Percentiles rank a stretch among this genome's conserved stretches.
Conservation (phyloP, 2,888 invertebrate species). For the Phengaris arion region DNA sequence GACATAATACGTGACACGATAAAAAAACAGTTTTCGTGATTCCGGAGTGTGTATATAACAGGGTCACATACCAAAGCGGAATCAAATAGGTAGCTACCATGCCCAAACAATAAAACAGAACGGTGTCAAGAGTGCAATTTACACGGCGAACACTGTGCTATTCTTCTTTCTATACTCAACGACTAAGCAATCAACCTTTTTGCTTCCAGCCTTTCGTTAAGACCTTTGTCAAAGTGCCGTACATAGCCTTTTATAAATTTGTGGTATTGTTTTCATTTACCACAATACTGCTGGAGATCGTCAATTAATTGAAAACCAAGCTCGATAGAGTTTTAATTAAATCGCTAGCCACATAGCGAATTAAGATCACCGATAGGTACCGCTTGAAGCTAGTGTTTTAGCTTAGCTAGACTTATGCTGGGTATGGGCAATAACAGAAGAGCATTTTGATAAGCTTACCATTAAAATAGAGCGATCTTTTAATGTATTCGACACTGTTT, state of each 20-base stretch:
- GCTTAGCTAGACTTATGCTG: neutral
- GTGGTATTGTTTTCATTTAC: neutral
- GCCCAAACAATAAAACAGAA: constrained; percentile 28
- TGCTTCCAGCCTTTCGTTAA: constrained; percentile 3
- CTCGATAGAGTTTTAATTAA: constrained; percentile 10
- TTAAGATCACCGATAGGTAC: neutral
- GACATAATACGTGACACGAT: constrained; percentile 6
- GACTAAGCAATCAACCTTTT: constrained; percentile 18
- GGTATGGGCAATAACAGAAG: neutral
- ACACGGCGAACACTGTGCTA: constrained; percentile 21
- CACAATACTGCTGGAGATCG: neutral
- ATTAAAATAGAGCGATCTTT: neutral
- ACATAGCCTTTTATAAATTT: neutral
- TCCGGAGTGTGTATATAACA: constrained; percentile 10
- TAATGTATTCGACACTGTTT: neutral
- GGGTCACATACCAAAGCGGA: constrained; percentile 18
- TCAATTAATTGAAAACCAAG: neutral
- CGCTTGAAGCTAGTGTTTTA: neutral
- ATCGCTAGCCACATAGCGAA: constrained; percentile 8
- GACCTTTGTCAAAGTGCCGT: neutral
- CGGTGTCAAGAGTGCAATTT: constrained; percentile 28
- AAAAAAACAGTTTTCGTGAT: constrained; percentile 10
- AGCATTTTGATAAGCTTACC: neutral
- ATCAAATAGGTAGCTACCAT: constrained; percentile 18
- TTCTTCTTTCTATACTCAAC: constrained; percentile 20